A percentile compares a stretch with the other conserved stretches of the same genome.
These are phyloP conservation scores for Helicorthomorpha holstii DNA, from an alignment of 1,140 invertebrate genomes.

Conservation along the genomic window DNA sequence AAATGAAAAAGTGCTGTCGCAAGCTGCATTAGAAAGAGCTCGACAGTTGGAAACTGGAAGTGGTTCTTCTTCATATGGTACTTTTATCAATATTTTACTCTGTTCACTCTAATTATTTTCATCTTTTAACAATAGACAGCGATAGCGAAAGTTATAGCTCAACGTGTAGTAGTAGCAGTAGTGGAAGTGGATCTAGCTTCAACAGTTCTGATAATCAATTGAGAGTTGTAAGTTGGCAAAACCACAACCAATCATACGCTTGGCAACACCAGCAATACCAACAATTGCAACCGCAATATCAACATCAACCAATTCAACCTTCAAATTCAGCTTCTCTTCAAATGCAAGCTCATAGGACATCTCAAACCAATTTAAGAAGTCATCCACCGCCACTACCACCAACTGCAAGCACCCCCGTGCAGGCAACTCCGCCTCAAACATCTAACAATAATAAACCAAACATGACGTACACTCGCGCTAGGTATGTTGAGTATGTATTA, in stretches of 20 bases:
- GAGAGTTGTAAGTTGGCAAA: constrained; percentile 1
- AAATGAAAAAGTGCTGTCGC: constrained; percentile 47
- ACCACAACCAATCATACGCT: constrained; percentile 1
- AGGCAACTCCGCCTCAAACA: too few species aligned
- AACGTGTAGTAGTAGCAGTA: constrained; percentile 32
- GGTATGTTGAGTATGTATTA: too few species aligned
- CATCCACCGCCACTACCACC: too few species aligned
- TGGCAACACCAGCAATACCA: constrained; percentile 8
- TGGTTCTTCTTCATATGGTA: constrained; percentile 21
- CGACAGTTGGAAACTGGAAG: constrained; percentile 31
- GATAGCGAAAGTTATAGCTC: too few species aligned
- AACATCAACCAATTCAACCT: constrained; percentile 8
- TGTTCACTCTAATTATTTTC: too few species aligned
- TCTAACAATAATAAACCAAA: too few species aligned
- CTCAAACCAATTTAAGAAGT: too few species aligned
- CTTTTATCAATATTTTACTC: too few species aligned
- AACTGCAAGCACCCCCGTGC: too few species aligned
- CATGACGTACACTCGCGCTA: too few species aligned
- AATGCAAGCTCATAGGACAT: too few species aligned
- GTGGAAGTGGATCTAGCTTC: constrained; percentile 31
- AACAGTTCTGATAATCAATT: constrained; percentile 5
- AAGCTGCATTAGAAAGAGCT: constrained; percentile 53
- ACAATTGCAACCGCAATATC: constrained; percentile 9
- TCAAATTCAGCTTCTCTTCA: background rate
- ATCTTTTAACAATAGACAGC: too few species aligned